Evolutionary conservation across 2,888 invertebrate species (phyloP), one percentile per base, ranked within the genome.

Genomic region (Nowickia ferox): DNA sequence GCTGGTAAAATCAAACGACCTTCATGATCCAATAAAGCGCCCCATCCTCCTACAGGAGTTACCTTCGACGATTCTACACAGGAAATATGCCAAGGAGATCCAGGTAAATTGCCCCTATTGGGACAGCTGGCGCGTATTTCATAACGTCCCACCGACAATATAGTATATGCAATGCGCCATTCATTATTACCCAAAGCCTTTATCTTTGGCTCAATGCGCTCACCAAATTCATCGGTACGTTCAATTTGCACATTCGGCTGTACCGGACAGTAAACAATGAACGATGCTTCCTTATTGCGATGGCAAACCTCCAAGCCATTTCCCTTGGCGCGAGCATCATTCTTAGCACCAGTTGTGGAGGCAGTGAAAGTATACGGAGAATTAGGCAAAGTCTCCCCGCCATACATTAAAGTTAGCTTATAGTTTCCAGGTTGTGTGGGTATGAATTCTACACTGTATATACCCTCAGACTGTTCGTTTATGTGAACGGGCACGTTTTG

Each of bases 61-160:
- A 93, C 91, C 84, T 93, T 93, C 1, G 90, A 92, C 3, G 92
- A 90, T 79, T 93, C 93, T 57, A 92, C 92, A 86, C 92, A 93
- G 2, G 90, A 89, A 19, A 97, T 96, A 88, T 96, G 96, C 94
- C 97, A 97, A 0, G 97, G 97, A 75, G 97, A 97, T 1, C 97
- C 97, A 55, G 95, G 94, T 88, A 96, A 90, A 46, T 95, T 95
- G 55, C 95, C 95, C 75, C 92, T 92, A 63, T 94, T 92, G 0
- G 94, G 91, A 42, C 95, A 95, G 88, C 96, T 96, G 87, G 99
- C 96, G 86, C 97, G 94, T 46, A 98, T 96, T 92, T 98, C 97
- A 91, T 98, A 98, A 55, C 96, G 94, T 1, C 99, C 99, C n/a
- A 97, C 96, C 89, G 97, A 97, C 0, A 96, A 95, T 0, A 99